Conservation (phyloP, 2,888 invertebrate genomes). For the Marasmarcha lunaedactyla region DNA sequence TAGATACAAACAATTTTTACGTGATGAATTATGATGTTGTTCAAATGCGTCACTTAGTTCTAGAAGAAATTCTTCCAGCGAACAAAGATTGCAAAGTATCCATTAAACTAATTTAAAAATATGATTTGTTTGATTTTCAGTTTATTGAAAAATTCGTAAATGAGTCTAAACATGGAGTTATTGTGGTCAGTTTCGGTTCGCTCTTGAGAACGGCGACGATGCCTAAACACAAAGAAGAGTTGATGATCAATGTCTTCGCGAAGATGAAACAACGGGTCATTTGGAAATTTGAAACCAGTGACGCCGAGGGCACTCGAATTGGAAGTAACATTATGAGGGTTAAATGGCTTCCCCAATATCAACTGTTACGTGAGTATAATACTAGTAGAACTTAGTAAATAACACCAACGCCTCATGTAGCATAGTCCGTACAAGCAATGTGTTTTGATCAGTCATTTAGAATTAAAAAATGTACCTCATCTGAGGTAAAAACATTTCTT, state of each 20-base stretch:
- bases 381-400: too few relatives aligned
- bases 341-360: conserved; percentile 80
- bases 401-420: too few relatives aligned
- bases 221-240: conserved; percentile 70
- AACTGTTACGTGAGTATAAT: conserved; percentile 78
- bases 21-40: too few relatives aligned
- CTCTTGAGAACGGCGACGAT: conserved; percentile 78
- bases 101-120: too few relatives aligned
- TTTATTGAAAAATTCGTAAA: conserved; percentile 75
- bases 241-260: conserved; percentile 73
- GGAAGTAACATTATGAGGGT: conserved; percentile 71
- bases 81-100: too few relatives aligned
- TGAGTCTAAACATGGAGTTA: conserved; percentile 75
- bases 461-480: too few relatives aligned
- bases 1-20: too few relatives aligned
- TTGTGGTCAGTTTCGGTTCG: conserved; percentile 84
- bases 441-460: too few relatives aligned
- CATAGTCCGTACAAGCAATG: too few relatives aligned
- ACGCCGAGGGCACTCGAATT: conserved; percentile 38
- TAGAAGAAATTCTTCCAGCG: too few relatives aligned
- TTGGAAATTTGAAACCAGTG: conserved; percentile 81
- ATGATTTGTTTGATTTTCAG: conserved; percentile 45
- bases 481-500: too few relatives aligned
- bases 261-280: conserved; percentile 77
- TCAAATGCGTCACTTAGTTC: too few relatives aligned